Conservation (phyloP, 2,888 invertebrate species). For the Drosophila flavopinicola region DNA sequence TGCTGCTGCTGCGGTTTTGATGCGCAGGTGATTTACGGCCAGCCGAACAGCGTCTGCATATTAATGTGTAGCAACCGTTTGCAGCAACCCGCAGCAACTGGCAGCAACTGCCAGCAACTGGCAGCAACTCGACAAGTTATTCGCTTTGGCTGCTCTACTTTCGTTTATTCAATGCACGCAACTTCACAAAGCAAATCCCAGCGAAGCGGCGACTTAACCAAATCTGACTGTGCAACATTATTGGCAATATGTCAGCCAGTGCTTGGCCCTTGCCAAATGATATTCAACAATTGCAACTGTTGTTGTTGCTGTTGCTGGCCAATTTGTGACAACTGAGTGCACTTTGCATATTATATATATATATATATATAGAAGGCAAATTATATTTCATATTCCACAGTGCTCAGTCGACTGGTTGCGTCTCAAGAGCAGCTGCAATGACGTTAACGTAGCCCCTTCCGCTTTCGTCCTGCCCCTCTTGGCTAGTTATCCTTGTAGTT, state of each 20-base stretch:
- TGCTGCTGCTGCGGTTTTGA: slow-evolving; percentile 40
- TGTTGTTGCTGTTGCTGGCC: slow-evolving; percentile 32
- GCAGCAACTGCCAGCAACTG: not conserved
- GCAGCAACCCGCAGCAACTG: slow-evolving; percentile 1
- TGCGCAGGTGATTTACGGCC: slow-evolving; percentile 72
- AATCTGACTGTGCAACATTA: slow-evolving; percentile 50
- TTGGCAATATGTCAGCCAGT: slow-evolving; percentile 40
- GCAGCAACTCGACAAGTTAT: slow-evolving; percentile 5
- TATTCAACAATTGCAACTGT: slow-evolving; percentile 49
- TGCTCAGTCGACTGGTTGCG: slow-evolving; percentile 52
- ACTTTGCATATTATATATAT: slow-evolving; percentile 56
- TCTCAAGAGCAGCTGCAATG: slow-evolving; percentile 64
- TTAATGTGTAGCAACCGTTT: slow-evolving; percentile 57
- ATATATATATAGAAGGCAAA: slow-evolving; percentile 52
- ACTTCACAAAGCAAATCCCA: slow-evolving; percentile 47
- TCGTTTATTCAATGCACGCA: slow-evolving; percentile 60
- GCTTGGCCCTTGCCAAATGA: slow-evolving; percentile 39
- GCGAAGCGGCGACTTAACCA: slow-evolving; percentile 10
- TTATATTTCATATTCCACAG: slow-evolving; percentile 69
- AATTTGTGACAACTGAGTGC: slow-evolving; percentile 74
- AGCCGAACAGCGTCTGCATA: slow-evolving; percentile 70
- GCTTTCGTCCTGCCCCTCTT: slow-evolving; percentile 22
- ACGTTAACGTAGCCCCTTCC: slow-evolving; percentile 17
- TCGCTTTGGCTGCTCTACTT: slow-evolving; percentile 16
- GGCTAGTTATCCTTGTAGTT: slow-evolving; percentile 16